Base-by-base conservation (phyloP, 2,888 invertebrate species). In the Tipula unca region DNA sequence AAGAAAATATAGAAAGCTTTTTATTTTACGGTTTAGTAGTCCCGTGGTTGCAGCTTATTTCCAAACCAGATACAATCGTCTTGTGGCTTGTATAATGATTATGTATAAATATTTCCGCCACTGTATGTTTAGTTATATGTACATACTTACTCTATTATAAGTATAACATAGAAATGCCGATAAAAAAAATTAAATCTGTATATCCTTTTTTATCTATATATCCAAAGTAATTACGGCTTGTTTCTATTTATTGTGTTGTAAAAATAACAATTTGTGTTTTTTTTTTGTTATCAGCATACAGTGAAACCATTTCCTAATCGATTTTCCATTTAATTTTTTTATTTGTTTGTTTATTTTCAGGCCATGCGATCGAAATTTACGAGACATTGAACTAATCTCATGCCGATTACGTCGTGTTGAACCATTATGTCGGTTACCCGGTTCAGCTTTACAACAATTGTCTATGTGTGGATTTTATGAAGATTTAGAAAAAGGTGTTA, bases 381-480 rank as follows among this genome's bases (percentile, higher is more conserved):
- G 94, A 89, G 95, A 95, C 90, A 93, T 95, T 87, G 95, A 94
- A 89, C 91, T 94, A 88, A 95, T 95, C 88, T 94, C 94, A 88
- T 93, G 92, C 89, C 93, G 93, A 87, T 91, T 93, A 87, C 92
- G 94, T 86, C 92, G 94, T 86, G 93, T 94, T 88, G 93, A 94
- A 88, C 93, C 93, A 87, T 89, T 94, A 87, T 92, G 93, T 89
- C 92, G 93, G 87, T 92, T 94, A 87, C 95, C 95, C 85, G 93
- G 94, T 87, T 93, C 93, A 29, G 93, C 95, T 86, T 91, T 95
- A 86, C 94, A 95, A 89, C 95, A 95, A 90, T 91, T 95, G 88
- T 95, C 95, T 87, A 92, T 93, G 90, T 94, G 94, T 90, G 95
- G 95, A 87, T 95, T 94, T 91, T 95, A 95, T 90, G 95, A 95